phyloP scores from a whole-genome alignment of 2,113 vertebrate genomes.

The Trichomycterus rosablanca region DNA sequence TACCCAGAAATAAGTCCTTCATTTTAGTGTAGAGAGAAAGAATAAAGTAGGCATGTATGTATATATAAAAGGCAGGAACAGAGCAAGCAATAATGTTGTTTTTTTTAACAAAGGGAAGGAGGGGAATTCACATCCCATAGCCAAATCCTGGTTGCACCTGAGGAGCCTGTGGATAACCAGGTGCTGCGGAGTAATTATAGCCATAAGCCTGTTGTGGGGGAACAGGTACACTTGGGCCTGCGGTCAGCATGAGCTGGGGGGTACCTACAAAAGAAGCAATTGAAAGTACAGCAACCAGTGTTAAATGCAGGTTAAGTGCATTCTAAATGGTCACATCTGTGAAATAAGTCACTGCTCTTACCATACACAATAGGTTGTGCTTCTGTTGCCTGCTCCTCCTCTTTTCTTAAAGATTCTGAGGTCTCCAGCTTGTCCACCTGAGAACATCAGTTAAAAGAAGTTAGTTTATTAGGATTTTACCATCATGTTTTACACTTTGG shows the following conservation, averaged over 20 bases:
- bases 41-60: slow-evolving; percentile 46
- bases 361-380: slow-evolving; percentile 98
- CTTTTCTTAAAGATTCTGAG: slow-evolving; percentile 95
- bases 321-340: no score
- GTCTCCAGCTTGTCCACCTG: slow-evolving; percentile 98
- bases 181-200: slow-evolving; percentile 90
- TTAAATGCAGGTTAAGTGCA: no score
- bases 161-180: slow-evolving; percentile 75
- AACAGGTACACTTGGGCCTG: slow-evolving; percentile 91
- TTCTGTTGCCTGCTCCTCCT: slow-evolving; percentile 97
- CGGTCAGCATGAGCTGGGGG: slow-evolving; percentile 95
- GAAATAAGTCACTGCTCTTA: slow-evolving; percentile 52
- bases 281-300: no score
- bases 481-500: no score
- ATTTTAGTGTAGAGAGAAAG: slow-evolving; percentile 80
- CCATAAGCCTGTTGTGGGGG: slow-evolving; percentile 88
- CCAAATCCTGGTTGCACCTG: slow-evolving; percentile 85
- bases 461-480: no score
- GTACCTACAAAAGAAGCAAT: slow-evolving; percentile 70
- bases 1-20: slow-evolving; percentile 89
- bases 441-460: no score
- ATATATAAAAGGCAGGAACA: slow-evolving; percentile 49
- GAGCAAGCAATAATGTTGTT: no score
- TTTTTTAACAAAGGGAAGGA: no score
- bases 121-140: slow-evolving; percentile 97